phyloP scores from a whole-genome alignment of 2,113 vertebrate species.

The Conger conger region DNA sequence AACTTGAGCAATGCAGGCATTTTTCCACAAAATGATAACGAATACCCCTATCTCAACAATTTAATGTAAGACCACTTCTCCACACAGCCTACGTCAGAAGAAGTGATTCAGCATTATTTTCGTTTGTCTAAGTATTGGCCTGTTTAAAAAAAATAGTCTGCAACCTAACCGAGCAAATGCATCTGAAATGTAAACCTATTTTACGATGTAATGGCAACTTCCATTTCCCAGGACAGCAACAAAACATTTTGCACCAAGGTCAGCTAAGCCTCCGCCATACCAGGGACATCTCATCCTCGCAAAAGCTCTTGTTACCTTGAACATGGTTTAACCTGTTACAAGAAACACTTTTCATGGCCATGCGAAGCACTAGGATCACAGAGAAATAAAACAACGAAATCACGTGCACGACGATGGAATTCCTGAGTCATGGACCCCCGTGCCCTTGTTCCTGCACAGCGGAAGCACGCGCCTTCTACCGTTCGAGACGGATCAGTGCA shows the following conservation, averaged over 20 bases:
- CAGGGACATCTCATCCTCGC: background rate
- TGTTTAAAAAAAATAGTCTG: background rate
- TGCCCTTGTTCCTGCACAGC: conserved; percentile 27
- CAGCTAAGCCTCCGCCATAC: background rate
- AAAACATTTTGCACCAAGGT: background rate
- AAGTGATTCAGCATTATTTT: background rate
- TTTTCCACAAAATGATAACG: no score
- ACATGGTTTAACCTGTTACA: background rate
- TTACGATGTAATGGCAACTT: background rate
- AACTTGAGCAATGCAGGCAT: no score
- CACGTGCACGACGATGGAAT: conserved; percentile 60
- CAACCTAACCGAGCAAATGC: background rate
- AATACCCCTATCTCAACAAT: no score
- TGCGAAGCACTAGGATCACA: conserved; percentile 46
- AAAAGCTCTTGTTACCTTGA: background rate
- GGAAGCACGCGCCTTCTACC: conserved; percentile 57
- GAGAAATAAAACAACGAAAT: conserved; percentile 52
- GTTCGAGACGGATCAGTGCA: conserved; percentile 52
- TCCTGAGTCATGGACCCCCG: conserved; percentile 70
- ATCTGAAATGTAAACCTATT: background rate
- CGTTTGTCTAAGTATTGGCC: background rate
- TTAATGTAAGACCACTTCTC: background rate
- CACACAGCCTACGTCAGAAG: background rate
- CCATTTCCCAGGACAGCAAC: background rate
- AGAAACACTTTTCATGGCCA: background rate